These are phyloP conservation scores for Holothuria glaberrima DNA, from an alignment of 35 echinoderm and acorn worm species.

Conservation along the genomic window DNA sequence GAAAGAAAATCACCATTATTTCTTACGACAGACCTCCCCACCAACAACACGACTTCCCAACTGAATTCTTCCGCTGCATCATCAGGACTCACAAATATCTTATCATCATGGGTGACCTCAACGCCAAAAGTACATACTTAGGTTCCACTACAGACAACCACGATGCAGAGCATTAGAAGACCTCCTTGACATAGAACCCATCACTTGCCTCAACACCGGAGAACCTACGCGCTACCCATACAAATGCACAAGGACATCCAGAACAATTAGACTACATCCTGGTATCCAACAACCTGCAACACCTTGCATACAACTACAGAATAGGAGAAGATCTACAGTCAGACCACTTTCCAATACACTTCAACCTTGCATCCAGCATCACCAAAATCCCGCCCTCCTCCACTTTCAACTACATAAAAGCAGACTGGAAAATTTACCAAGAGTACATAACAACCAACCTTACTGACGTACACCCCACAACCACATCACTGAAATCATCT, in stretches of 20 bases:
- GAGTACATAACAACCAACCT: not conserved
- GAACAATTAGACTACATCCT: slow-evolving; percentile 44
- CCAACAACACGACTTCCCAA: not conserved
- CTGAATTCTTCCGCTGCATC: not conserved
- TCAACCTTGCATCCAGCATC: not conserved
- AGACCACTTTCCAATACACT: not conserved
- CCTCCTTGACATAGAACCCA: not conserved
- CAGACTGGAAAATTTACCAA: not conserved
- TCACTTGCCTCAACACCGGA: slow-evolving; percentile 24
- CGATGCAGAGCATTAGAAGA: not conserved
- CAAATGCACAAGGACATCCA: not conserved
- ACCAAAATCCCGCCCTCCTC: not conserved
- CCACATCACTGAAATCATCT: slow-evolving; percentile 14
- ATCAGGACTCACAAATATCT: not conserved
- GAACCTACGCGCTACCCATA: slow-evolving; percentile 22
- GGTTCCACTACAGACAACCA: slow-evolving; percentile 14
- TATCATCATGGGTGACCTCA: slow-evolving; percentile 31
- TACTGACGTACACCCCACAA: no score
- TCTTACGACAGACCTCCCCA: not conserved
- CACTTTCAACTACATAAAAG: not conserved
- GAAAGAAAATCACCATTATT: slow-evolving; percentile 1
- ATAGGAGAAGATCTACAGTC: not conserved
- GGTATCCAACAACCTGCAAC: not conserved
- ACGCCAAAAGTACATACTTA: not conserved
- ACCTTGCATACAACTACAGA: not conserved